Conservation (phyloP, 2,797 vertebrate genomes). For the Rhynchonycteris naso region DNA sequence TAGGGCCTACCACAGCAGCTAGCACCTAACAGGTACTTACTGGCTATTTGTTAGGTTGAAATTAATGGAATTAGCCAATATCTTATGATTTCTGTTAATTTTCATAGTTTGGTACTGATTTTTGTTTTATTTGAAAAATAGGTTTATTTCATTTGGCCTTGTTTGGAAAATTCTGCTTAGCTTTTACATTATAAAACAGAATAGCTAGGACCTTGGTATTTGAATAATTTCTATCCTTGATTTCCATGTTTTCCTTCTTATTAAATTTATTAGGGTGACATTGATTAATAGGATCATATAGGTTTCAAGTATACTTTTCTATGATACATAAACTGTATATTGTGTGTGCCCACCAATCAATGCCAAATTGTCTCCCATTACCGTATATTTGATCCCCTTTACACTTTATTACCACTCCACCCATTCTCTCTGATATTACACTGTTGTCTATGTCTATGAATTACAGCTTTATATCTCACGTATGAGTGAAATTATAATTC, state of each 20-base stretch:
- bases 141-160: conserved; percentile 1
- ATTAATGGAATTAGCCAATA: background rate
- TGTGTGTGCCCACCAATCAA: too few relatives aligned
- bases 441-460: too few relatives aligned
- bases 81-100: background rate
- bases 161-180: conserved; percentile 5
- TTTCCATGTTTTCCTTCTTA: background rate
- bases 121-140: background rate
- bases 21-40: background rate
- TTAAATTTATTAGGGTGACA: too few relatives aligned
- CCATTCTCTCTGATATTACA: too few relatives aligned
- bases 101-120: background rate
- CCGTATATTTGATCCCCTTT: too few relatives aligned
- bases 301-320: too few relatives aligned
- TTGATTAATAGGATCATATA: too few relatives aligned
- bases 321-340: too few relatives aligned
- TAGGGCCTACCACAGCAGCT: background rate
- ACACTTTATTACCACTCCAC: too few relatives aligned
- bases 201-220: background rate
- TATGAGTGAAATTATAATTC: too few relatives aligned
- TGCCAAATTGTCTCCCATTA: too few relatives aligned
- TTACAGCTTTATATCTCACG: too few relatives aligned
- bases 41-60: background rate
- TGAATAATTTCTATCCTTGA: background rate
- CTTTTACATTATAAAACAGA: conserved; percentile 22